A percentile compares a stretch with the other conserved stretches of the same genome.
Conservation (phyloP, 2,888 invertebrate species). For the Cephus nigrinus region DNA sequence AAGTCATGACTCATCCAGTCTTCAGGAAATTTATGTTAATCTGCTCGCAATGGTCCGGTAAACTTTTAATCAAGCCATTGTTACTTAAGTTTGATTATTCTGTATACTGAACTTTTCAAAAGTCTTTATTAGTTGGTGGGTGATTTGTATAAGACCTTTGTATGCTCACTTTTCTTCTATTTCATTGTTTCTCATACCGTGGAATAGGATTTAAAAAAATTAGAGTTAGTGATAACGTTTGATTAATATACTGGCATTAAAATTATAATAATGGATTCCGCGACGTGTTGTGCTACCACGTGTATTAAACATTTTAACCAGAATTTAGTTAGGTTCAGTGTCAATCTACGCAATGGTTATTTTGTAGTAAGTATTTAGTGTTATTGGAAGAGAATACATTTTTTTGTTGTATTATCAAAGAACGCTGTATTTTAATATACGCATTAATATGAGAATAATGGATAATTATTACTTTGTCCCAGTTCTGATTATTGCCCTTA, state of each 20-base stretch:
- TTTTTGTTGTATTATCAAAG: neutral
- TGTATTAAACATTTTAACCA: conserved; percentile 13
- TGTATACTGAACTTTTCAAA: neutral
- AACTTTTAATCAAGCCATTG: conserved; percentile 15
- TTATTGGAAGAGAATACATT: neutral
- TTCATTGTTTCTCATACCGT: neutral
- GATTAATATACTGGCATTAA: neutral
- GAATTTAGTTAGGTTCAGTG: conserved; percentile 8
- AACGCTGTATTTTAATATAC: neutral
- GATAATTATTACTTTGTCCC: neutral
- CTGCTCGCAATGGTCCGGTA: conserved; percentile 7
- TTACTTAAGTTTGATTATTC: neutral
- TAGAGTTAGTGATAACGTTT: neutral
- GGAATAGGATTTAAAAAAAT: neutral
- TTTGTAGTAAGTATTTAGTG: conserved; percentile 10
- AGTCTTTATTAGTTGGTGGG: neutral
- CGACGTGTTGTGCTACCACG: conserved; percentile 2
- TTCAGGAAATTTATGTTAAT: neutral
- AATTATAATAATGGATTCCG: neutral
- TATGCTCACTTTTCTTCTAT: neutral
- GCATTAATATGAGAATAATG: neutral
- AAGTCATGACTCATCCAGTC: neutral
- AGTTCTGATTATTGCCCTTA: neutral
- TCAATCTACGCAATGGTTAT: conserved; percentile 2
- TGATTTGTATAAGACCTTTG: too few relatives aligned